Conservation (phyloP, 1,140 invertebrate species). For the Nephila pilipes region DNA sequence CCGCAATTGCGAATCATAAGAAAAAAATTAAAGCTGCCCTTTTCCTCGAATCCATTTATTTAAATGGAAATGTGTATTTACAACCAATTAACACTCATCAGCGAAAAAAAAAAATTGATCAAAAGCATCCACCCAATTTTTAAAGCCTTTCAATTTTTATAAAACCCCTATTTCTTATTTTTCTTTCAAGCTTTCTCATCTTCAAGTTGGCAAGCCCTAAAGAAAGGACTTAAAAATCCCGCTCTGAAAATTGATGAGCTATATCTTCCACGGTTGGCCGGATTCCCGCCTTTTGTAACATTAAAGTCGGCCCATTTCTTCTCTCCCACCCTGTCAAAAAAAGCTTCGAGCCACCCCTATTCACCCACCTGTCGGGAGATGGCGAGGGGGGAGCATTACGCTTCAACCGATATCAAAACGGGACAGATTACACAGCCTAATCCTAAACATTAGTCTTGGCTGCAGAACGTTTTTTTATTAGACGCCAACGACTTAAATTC, state of each 20-base stretch:
- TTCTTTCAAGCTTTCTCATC: not conserved
- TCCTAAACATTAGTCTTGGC: conserved; percentile 70
- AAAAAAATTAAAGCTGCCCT: no score
- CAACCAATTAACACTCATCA: no score
- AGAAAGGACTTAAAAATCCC: conserved; percentile 71
- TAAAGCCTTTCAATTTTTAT: conserved; percentile 26
- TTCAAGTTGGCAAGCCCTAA: conserved; percentile 32
- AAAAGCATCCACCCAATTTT: not conserved
- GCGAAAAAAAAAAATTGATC: no score
- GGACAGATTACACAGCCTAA: conserved; percentile 66
- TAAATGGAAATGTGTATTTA: no score
- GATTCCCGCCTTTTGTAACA: conserved; percentile 67
- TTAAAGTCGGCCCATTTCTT: conserved; percentile 58
- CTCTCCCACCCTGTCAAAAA: not conserved
- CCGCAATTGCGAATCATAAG: no score
- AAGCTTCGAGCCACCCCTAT: not conserved
- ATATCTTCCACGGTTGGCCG: conserved; percentile 69
- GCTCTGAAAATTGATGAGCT: conserved; percentile 70
- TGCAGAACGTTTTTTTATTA: conserved; percentile 54
- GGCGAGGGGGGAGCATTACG: not conserved
- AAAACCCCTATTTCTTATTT: not conserved
- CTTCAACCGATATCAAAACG: conserved; percentile 63
- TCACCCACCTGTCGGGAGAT: conserved; percentile 3
- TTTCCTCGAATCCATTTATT: no score
- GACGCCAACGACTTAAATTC: conserved; percentile 64